Evolutionary conservation across 2,797 vertebrate species (phyloP).

Genomic region (Phrynocephalus forsythii): DNA sequence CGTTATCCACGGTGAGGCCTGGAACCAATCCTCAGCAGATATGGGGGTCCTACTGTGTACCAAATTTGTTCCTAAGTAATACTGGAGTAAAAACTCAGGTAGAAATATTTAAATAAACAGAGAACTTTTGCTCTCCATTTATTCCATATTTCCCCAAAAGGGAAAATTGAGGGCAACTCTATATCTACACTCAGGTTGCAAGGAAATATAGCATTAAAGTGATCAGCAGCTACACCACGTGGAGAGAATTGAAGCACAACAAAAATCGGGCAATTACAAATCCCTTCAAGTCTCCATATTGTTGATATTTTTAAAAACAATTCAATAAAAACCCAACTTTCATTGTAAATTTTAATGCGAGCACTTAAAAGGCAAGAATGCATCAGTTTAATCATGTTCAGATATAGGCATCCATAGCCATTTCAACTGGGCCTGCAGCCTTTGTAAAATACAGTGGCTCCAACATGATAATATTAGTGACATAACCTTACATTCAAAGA

Average conservation of each 20-base stretch:
- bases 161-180: slow-evolving; percentile 1
- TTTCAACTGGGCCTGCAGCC: background rate
- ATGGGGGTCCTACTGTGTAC: too few species aligned
- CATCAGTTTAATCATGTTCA: background rate
- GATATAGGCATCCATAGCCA: background rate
- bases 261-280: slow-evolving; percentile 24
- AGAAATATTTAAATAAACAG: slow-evolving; percentile 3
- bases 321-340: background rate
- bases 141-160: slow-evolving; percentile 21
- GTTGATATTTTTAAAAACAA: background rate
- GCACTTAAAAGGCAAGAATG: background rate
- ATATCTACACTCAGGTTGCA: background rate
- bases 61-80: background rate
- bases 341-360: background rate
- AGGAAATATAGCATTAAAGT: rapidly evolving
- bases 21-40: too few species aligned
- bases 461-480: background rate
- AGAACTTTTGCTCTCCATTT: background rate
- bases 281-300: slow-evolving; percentile 14
- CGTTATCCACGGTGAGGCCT: too few species aligned
- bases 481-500: too few species aligned
- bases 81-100: background rate
- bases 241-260: background rate
- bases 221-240: background rate
- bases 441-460: background rate